Base-by-base conservation (phyloP, 2,797 vertebrate species). In the Chloroceryle inda region DNA sequence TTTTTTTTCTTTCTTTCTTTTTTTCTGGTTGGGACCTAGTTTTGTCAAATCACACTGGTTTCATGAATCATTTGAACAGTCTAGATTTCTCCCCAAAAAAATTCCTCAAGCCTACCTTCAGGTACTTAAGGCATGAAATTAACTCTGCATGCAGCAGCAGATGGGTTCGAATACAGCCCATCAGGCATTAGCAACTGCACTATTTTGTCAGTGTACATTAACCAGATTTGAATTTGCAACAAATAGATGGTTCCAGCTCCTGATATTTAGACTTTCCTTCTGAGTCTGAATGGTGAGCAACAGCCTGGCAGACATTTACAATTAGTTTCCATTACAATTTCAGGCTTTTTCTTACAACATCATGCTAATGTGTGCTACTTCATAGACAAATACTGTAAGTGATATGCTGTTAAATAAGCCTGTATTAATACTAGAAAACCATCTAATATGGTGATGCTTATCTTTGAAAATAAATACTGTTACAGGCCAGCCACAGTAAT, bases 401-500 rank as follows among this genome's bases (percentile, higher is more conserved):
- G 29, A 66, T 16, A 67, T 42, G 56, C 37, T 63, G 11, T 44
- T 85, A 84, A 95, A 92, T 50, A 71, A 92, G 22, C 15, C 40
- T 52, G 5, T 24, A 84, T 74, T 78, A 62, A 69, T 49, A 58
- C 23, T 27, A 66, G 35, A 5, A 38, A 64, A 56, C 44, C 3
- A 16, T 50, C 50, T 90, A 76, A 58, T 58, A 55, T 22, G 24
- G 45, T 24, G 38, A 74, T 79, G 27, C 2, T 72, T 85, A 44
- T 87, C 55, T 89, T 92, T 73, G 58, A 82, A 71, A 93, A 92
- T 13, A 87, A 92, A 85, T 56, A 44, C 33, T 31, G 49, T 63
- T 76, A 52, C 44, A 77, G 75, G 31, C 63, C 61, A 91, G 44
- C 27, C 40, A 53, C 31, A 45, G 49, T 67, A 95, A 85, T 59